Conservation (phyloP, 2,113 vertebrate genomes). For the Lepisosteus oculatus region DNA sequence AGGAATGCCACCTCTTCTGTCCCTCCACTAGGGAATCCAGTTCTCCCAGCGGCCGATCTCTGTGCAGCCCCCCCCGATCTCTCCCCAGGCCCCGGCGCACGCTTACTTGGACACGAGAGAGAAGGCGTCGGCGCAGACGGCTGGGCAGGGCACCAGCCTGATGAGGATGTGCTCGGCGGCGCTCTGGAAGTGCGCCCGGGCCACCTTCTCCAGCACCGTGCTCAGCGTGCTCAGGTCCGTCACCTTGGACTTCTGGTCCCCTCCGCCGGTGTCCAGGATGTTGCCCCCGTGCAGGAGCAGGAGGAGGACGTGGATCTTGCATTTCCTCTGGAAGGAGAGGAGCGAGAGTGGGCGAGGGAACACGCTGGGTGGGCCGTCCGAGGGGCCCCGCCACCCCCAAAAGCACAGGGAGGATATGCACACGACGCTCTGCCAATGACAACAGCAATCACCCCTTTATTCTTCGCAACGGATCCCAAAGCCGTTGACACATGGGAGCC, state of each 20-base stretch:
- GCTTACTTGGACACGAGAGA: conserved; percentile 93
- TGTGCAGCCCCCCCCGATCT: not conserved
- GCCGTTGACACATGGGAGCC: too few species aligned
- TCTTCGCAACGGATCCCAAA: too few species aligned
- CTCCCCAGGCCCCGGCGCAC: conserved; percentile 31
- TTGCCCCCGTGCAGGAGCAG: conserved; percentile 91
- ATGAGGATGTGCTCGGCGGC: conserved; percentile 83
- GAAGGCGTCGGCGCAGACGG: conserved; percentile 92
- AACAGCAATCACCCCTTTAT: not conserved
- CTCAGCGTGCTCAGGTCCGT: conserved; percentile 82
- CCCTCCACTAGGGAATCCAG: too few species aligned
- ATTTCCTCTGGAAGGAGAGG: conserved; percentile 64
- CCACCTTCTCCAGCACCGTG: conserved; percentile 89
- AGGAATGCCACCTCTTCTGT: not conserved
- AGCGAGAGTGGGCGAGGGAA: not conserved
- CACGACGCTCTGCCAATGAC: not conserved
- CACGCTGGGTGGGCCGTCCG: not conserved
- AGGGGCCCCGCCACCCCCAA: too few species aligned
- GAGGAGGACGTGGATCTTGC: conserved; percentile 86
- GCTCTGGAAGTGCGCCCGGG: conserved; percentile 82
- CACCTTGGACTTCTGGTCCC: conserved; percentile 80
- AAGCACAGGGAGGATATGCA: too few species aligned
- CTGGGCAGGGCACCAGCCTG: conserved; percentile 86
- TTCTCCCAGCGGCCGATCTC: not conserved
- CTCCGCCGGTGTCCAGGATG: conserved; percentile 80